phyloP scores from a whole-genome alignment of 2,113 vertebrate species.

The Nothoprocta perdicaria region DNA sequence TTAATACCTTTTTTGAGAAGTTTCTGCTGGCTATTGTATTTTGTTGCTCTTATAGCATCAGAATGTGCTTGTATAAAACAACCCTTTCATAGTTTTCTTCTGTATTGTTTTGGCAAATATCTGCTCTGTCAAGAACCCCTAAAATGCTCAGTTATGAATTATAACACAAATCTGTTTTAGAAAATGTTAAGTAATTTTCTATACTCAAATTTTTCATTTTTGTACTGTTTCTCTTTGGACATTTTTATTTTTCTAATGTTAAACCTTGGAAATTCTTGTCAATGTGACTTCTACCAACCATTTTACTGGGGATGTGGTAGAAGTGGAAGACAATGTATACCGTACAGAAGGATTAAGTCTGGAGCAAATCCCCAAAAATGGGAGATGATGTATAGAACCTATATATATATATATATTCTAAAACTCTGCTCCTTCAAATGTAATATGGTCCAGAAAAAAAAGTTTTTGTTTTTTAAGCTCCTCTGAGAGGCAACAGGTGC shows the following conservation, averaged over 20 bases:
- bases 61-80: neutral
- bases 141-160: neutral
- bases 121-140: neutral
- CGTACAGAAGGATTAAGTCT: neutral
- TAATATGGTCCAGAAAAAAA: neutral
- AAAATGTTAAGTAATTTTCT: constrained; percentile 19
- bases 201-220: constrained; percentile 50
- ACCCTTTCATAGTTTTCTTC: neutral
- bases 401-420: too few species aligned
- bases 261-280: neutral
- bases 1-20: neutral
- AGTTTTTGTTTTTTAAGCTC: neutral
- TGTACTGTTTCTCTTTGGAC: neutral
- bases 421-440: neutral
- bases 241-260: constrained; percentile 44
- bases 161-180: neutral
- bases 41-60: neutral
- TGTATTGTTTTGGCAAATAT: neutral
- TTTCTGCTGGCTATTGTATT: neutral
- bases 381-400: too few species aligned
- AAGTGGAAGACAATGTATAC: neutral
- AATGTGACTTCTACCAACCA: neutral
- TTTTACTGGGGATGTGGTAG: neutral
- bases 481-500: neutral
- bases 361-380: neutral